Evolutionary conservation across 2,797 vertebrate genomes (phyloP).

Genomic region (Acropternis orthonyx): DNA sequence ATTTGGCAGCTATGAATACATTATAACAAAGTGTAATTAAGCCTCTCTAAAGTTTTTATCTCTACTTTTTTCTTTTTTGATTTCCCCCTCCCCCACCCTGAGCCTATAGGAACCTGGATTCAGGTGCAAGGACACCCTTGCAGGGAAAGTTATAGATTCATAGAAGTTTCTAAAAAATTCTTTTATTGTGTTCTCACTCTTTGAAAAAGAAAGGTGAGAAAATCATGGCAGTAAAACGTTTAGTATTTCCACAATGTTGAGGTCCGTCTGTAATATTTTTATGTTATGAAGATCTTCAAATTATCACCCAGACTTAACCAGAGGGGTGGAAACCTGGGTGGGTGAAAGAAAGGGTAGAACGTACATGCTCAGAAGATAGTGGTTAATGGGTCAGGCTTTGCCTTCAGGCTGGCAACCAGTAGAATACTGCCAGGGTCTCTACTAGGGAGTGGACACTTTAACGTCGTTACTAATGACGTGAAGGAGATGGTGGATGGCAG

Average conservation of each 20-base stretch:
- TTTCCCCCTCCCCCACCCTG: too few relatives aligned
- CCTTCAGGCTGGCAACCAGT: background rate
- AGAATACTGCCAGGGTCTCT: background rate
- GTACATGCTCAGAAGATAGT: background rate
- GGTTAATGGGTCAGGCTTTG: background rate
- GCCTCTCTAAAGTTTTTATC: conserved; percentile 17
- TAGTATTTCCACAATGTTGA: background rate
- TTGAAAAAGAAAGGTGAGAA: background rate
- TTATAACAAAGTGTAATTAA: conserved; percentile 32
- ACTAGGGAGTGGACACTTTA: background rate
- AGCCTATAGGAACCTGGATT: background rate
- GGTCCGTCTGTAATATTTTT: background rate
- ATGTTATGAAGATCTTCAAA: background rate
- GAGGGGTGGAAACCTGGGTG: background rate
- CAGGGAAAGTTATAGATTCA: background rate
- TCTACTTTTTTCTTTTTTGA: background rate
- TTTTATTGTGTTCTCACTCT: background rate
- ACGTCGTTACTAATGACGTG: background rate
- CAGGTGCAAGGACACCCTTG: background rate
- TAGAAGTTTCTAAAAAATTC: background rate
- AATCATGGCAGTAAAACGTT: background rate
- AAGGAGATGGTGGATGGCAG: background rate
- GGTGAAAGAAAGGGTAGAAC: background rate
- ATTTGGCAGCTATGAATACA: conserved; percentile 43
- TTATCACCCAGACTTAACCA: background rate